Evolutionary conservation across 1,140 invertebrate species (phyloP).

Genomic region (Babylonia areolata): DNA sequence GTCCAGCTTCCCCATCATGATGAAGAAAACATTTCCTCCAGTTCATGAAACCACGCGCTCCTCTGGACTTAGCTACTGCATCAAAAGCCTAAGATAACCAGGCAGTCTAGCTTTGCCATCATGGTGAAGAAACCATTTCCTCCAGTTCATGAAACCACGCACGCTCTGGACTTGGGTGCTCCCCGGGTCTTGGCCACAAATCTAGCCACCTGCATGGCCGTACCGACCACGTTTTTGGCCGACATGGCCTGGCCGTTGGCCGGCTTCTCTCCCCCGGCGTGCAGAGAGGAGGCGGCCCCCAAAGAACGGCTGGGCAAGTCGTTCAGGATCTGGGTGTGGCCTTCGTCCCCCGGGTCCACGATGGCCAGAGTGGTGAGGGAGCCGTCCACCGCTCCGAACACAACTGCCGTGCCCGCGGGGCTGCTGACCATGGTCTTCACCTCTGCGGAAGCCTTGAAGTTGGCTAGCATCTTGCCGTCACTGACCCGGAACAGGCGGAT

Average conservation of each 20-base stretch:
- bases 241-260: conserved; percentile 56
- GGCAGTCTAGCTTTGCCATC: too few species aligned
- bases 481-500: conserved; percentile 91
- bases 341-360: conserved; percentile 82
- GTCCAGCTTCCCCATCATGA: too few species aligned
- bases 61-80: conserved; percentile 68
- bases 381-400: conserved; percentile 94
- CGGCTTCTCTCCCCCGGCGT: conserved; percentile 35
- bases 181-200: conserved; percentile 71
- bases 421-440: conserved; percentile 90
- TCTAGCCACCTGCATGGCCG: conserved; percentile 68
- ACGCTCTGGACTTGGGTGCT: conserved; percentile 69
- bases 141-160: conserved; percentile 62
- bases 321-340: conserved; percentile 65
- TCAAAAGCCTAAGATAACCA: too few species aligned
- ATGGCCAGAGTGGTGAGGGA: conserved; percentile 94
- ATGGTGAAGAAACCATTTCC: too few species aligned
- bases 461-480: conserved; percentile 93
- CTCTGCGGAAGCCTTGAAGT: conserved; percentile 94
- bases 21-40: too few species aligned
- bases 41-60: conserved; percentile 67
- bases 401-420: conserved; percentile 86
- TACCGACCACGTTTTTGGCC: conserved; percentile 61
- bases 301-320: conserved; percentile 61
- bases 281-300: conserved; percentile 35